Evolutionary conservation across 1,140 invertebrate genomes (phyloP), one percentile per base, ranked within the genome.

Genomic region (Sinella curviseta): DNA sequence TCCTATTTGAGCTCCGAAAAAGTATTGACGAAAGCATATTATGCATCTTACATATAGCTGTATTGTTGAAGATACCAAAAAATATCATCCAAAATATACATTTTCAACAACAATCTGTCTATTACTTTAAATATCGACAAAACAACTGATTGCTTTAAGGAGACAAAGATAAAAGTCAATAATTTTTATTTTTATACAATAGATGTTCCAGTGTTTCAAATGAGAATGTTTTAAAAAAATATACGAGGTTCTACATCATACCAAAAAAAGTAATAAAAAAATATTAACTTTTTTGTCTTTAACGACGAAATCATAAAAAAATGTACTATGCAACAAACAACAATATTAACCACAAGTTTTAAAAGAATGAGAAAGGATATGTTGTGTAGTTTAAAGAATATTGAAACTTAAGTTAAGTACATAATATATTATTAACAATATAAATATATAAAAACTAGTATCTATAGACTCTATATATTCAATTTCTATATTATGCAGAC

Each of bases 161-260:
- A 31, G 30, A 70, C 28, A 30, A 33, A 70, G 31, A 70, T 30
- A 70, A 65, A 65, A 70, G 28, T 70, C 65, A 70, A 30, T 33
- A 24, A 70, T 70, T 70, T 70, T 70, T 70, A 70, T 70, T 70
- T 70, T 70, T 70, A 70, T 70, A 70, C 65, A 70, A 16, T 70
- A 70, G 28, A 12, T 70, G 31, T 70, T 33, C 28, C 57, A 65
- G 16, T 65, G 4, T 65, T 16, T n/a, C 26, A 70, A 60, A 60
- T 60, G 24, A 60, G 24, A 60, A 60, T 17, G 55, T n/a, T n/a
- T n/a, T n/a, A n/a, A n/a, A n/a, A n/a, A n/a, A n/a, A n/a, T n/a
- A n/a, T n/a, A 12, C 24, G 57, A 14, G 57, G 57, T 65, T 65
- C 57, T 65, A 65, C 57, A n/a, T 26, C 24, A 65, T 65, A 65